Evolutionary conservation across 2,113 vertebrate species (phyloP).

Genomic region (Phoenicopterus ruber): DNA sequence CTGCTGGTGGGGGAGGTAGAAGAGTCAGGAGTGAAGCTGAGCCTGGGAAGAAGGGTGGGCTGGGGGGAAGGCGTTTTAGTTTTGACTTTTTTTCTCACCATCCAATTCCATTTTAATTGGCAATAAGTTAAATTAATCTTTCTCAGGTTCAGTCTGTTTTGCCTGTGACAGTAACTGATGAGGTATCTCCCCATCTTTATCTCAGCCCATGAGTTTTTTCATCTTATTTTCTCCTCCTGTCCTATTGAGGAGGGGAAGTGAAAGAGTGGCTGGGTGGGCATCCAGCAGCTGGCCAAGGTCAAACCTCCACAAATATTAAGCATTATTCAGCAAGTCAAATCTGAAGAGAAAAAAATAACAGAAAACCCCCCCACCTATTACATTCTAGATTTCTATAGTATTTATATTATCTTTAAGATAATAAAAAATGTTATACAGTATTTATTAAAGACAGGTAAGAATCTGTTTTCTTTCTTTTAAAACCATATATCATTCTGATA

Average conservation of each 20-base stretch:
- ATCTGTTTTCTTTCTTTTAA: background rate
- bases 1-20: background rate
- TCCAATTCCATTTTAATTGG: background rate
- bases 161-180: background rate
- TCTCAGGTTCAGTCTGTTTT: background rate
- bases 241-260: background rate
- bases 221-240: background rate
- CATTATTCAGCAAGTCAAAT: background rate
- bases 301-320: background rate
- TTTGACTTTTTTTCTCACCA: background rate
- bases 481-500: background rate
- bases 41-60: background rate
- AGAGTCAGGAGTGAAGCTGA: background rate
- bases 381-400: background rate
- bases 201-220: background rate
- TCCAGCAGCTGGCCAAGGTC: background rate
- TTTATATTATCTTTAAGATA: background rate
- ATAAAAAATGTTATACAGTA: background rate
- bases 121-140: background rate
- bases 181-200: background rate
- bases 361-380: rapidly evolving
- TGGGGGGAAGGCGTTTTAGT: background rate
- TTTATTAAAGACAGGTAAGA: background rate
- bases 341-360: background rate
- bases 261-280: background rate